phyloP scores from a whole-genome alignment of 2,888 invertebrate genomes.

The Falcaria lacertinaria region DNA sequence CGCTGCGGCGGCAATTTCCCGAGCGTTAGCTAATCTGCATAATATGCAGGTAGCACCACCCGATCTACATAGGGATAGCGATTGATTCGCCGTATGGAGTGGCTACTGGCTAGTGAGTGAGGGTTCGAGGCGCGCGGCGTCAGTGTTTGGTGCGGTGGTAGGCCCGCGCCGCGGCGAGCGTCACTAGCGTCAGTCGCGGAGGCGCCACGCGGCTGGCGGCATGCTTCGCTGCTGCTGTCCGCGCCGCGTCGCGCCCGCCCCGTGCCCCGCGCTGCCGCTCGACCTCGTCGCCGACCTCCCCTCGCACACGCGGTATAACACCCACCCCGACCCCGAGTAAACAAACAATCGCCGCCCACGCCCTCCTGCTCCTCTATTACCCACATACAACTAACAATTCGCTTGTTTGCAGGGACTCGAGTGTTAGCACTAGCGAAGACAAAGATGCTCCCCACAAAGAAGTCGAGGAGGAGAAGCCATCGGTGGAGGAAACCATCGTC shows the following conservation, averaged over 20 bases:
- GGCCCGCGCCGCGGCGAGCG: conserved; percentile 46
- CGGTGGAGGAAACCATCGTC: conserved; percentile 21
- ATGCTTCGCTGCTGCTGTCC: conserved; percentile 61
- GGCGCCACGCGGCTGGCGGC: conserved; percentile 63
- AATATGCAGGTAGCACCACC: conserved; percentile 52
- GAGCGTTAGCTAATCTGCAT: conserved; percentile 48
- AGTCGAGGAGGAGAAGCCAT: conserved; percentile 33
- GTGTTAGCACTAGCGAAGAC: conserved; percentile 43
- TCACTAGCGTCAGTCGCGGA: conserved; percentile 61
- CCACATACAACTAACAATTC: conserved; percentile 14
- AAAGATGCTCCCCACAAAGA: conserved; percentile 20
- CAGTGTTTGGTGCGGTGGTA: background rate
- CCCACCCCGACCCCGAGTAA: conserved; percentile 14
- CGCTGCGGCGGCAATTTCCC: conserved; percentile 21
- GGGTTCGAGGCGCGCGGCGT: no score
- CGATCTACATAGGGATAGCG: conserved; percentile 51
- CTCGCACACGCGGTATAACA: conserved; percentile 62
- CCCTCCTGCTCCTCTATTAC: background rate
- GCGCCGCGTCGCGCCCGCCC: conserved; percentile 33
- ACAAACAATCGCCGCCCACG: conserved; percentile 10
- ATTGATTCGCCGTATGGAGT: conserved; percentile 18
- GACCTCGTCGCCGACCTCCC: conserved; percentile 71
- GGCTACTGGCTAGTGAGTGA: conserved; percentile 7
- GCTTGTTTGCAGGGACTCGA: conserved; percentile 61
- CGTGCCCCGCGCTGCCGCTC: conserved; percentile 38